Conservation (phyloP, 2,888 invertebrate species). For the Chouioia cunea region DNA sequence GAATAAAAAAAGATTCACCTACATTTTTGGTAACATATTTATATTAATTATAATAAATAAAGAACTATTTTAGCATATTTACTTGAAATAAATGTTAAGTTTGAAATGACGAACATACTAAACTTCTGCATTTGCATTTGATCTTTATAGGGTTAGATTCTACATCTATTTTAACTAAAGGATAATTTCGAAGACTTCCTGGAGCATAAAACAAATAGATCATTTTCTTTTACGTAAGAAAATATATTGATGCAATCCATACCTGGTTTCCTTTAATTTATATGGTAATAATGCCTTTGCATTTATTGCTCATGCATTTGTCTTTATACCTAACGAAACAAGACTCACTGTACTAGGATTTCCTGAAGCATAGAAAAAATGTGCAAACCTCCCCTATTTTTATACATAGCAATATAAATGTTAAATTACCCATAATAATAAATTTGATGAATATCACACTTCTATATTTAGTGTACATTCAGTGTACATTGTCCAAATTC, state of each 20-base stretch:
- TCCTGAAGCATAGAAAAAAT: slow-evolving; percentile 50
- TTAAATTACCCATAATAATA: slow-evolving; percentile 24
- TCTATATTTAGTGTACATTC: slow-evolving; percentile 14
- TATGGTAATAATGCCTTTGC: slow-evolving; percentile 2
- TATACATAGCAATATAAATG: slow-evolving; percentile 23
- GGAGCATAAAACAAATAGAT: slow-evolving; percentile 19
- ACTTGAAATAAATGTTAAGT: too few relatives aligned
- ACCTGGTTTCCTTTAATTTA: slow-evolving; percentile 4
- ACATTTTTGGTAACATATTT: too few relatives aligned
- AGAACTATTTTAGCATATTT: too few relatives aligned
- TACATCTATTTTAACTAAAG: too few relatives aligned
- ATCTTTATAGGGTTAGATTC: too few relatives aligned
- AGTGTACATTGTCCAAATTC: slow-evolving; percentile 22
- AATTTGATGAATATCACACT: neutral
- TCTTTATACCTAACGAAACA: too few relatives aligned
- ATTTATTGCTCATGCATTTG: neutral
- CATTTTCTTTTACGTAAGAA: slow-evolving; percentile 1
- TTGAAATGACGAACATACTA: too few relatives aligned
- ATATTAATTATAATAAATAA: too few relatives aligned
- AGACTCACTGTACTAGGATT: slow-evolving; percentile 1
- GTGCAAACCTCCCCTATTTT: slow-evolving; percentile 28
- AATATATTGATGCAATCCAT: slow-evolving; percentile 7
- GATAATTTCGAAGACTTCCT: slow-evolving; percentile 7
- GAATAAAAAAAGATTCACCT: too few relatives aligned
- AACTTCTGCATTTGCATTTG: too few relatives aligned